Base-by-base conservation (phyloP, 2,888 invertebrate species). In the Athrips mouffetella region DNA sequence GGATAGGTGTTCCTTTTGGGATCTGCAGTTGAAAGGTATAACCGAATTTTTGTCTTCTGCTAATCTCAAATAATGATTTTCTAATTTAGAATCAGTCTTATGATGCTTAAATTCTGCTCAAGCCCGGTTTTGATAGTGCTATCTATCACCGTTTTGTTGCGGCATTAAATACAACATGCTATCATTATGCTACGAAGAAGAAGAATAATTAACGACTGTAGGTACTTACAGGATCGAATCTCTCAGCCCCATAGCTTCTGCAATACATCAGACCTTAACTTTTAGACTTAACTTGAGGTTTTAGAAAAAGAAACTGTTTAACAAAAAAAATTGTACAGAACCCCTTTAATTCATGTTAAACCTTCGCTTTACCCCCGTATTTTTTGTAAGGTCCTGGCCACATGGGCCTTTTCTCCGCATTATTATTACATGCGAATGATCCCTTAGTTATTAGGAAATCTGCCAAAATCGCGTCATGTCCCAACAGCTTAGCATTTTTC, bases 381-480 rank as follows among this genome's bases (percentile, higher is more conserved):
- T 33, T 45, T 45, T 35, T 35, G 16, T 25, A 21, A 45, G 33
- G 11, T 31, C 54, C 51, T 57, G 65, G 65, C 70, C 76, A 76
- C 72, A 75, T 76, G 75, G 65, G 54, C 65, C 61, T 68, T 68
- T 70, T 67, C 62, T 64, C 65, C 59, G 67, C 59, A 71, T 76
- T 78, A 76, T 79, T 79, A 76, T 76, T 73, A 53, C 60, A 62
- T 25, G 39, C 44, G 61, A 65, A 55, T 56, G 63, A 71, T 73
- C 63, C 65, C 61, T 63, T 57, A 63, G 63, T 67, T 73, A 73
- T 73, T 68, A 74, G 58, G 54, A 64, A 73, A 71, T 71, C 69
- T 60, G 70, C 64, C 65, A 70, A 74, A 73, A 69, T 70, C 72
- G 73, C 74, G 75, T 75, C 67, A 61, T 62, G 59, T 63, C 54